Conservation (phyloP, 2,888 invertebrate species). For the Drosophila melanosoma region DNA sequence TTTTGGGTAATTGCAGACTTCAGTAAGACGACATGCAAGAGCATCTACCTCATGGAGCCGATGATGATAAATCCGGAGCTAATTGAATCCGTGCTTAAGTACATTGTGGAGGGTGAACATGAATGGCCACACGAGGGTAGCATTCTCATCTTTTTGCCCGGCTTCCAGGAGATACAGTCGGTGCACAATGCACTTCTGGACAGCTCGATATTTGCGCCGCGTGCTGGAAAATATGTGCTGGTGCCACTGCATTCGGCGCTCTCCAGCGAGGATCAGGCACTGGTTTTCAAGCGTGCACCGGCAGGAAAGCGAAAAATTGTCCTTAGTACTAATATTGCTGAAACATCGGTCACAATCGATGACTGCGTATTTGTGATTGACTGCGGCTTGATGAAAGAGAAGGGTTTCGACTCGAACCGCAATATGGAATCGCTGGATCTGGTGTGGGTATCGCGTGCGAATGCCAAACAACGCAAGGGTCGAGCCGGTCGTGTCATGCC, state of each 20-base stretch:
- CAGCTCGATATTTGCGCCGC: conserved; percentile 86
- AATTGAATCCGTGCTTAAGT: conserved; percentile 89
- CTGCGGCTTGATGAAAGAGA: conserved; percentile 96
- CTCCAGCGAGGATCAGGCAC: conserved; percentile 92
- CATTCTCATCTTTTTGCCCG: conserved; percentile 92
- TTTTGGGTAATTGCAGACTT: conserved; percentile 83
- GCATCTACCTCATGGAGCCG: conserved; percentile 90
- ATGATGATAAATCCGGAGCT: conserved; percentile 92
- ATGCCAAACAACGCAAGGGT: conserved; percentile 95
- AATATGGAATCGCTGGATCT: conserved; percentile 95
- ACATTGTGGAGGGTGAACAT: conserved; percentile 90
- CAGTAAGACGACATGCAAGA: conserved; percentile 89
- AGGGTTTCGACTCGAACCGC: conserved; percentile 88
- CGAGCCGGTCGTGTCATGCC: conserved; percentile 96
- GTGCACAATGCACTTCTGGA: conserved; percentile 89
- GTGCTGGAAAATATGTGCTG: conserved; percentile 88
- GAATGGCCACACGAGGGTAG: conserved; percentile 87
- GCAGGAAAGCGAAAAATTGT: conserved; percentile 93
- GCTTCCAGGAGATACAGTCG: conserved; percentile 91
- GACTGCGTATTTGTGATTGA: conserved; percentile 98
- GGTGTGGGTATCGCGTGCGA: conserved; percentile 96
- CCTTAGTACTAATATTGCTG: conserved; percentile 96
- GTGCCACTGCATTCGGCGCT: conserved; percentile 95
- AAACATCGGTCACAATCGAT: conserved; percentile 97
- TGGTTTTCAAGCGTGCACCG: conserved; percentile 89